These are phyloP conservation scores for Epizoanthus ramosus DNA, from an alignment of 92 coral and sea anemone species.

Conservation along the genomic window DNA sequence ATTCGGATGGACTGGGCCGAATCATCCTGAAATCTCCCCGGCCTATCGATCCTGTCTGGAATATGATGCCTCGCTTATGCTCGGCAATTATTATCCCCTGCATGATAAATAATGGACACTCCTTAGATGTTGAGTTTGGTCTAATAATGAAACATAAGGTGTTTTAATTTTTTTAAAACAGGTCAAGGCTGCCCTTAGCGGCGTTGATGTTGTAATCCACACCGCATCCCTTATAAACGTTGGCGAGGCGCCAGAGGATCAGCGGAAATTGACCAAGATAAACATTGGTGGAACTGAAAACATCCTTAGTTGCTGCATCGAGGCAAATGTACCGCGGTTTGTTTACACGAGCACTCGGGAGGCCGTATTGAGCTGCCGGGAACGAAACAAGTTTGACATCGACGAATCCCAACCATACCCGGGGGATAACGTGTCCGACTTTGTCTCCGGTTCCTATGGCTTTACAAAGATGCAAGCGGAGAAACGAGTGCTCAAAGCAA, in stretches of 20 bases:
- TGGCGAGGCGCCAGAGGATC: conserved; percentile 8
- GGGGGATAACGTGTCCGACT: conserved; percentile 25
- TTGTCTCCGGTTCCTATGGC: conserved; percentile 39
- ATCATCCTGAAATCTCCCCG: too few relatives aligned
- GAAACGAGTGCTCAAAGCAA: conserved; percentile 36
- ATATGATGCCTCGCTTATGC: too few relatives aligned
- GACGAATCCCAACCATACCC: conserved; percentile 37
- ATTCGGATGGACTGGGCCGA: too few relatives aligned
- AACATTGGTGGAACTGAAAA: conserved; percentile 48
- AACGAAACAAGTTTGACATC: conserved; percentile 18
- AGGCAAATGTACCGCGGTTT: conserved; percentile 23
- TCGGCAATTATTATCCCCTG: too few relatives aligned
- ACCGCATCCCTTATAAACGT: conserved; percentile 34
- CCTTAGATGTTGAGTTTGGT: too few relatives aligned
- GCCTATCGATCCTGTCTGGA: too few relatives aligned
- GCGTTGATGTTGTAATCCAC: conserved; percentile 39
- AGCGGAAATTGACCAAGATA: conserved; percentile 9
- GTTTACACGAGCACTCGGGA: conserved; percentile 47
- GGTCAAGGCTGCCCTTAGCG: conserved; percentile 24
- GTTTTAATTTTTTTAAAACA: background rate
- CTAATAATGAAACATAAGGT: too few relatives aligned
- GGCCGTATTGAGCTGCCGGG: conserved; percentile 25
- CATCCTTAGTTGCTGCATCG: conserved; percentile 36
- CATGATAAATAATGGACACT: too few relatives aligned
- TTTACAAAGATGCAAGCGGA: conserved; percentile 48